A percentile compares a stretch with the other conserved stretches of the same genome.
Evolutionary conservation across 2,888 invertebrate species (phyloP).

Genomic region (Tachina grossa): DNA sequence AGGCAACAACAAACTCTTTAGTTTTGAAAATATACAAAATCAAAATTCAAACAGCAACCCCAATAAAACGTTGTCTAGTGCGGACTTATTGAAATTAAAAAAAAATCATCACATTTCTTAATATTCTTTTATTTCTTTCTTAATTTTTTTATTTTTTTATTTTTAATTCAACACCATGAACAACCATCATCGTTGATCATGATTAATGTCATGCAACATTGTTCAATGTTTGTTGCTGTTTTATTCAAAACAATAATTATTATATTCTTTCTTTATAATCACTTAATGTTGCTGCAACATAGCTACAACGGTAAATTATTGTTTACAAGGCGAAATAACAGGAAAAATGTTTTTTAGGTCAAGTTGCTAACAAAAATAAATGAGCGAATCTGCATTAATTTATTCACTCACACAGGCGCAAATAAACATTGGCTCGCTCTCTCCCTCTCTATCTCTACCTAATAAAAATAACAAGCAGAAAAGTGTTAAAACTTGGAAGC

Average conservation of each 20-base stretch:
- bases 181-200: constrained; percentile 70
- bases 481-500: constrained; percentile 47
- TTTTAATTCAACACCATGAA: constrained; percentile 55
- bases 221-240: constrained; percentile 14
- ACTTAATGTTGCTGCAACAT: constrained; percentile 45
- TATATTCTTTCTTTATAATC: not conserved
- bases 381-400: constrained; percentile 35
- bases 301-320: constrained; percentile 77
- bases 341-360: constrained; percentile 82
- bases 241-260: constrained; percentile 4
- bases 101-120: constrained; percentile 44
- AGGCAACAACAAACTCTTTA: constrained; percentile 15
- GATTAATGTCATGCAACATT: constrained; percentile 57
- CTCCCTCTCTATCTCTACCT: not conserved
- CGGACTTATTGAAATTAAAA: constrained; percentile 56
- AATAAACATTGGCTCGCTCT: not conserved
- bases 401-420: constrained; percentile 27
- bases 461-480: constrained; percentile 3
- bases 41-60: constrained; percentile 61
- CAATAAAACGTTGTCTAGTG: constrained; percentile 23
- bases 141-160: constrained; percentile 1
- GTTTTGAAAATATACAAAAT: constrained; percentile 31
- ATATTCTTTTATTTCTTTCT: not conserved
- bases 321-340: constrained; percentile 79
- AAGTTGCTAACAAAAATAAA: constrained; percentile 77